These are phyloP conservation scores for Marronus borbonicus DNA, from an alignment of 2,888 invertebrate species.

Conservation along the genomic window DNA sequence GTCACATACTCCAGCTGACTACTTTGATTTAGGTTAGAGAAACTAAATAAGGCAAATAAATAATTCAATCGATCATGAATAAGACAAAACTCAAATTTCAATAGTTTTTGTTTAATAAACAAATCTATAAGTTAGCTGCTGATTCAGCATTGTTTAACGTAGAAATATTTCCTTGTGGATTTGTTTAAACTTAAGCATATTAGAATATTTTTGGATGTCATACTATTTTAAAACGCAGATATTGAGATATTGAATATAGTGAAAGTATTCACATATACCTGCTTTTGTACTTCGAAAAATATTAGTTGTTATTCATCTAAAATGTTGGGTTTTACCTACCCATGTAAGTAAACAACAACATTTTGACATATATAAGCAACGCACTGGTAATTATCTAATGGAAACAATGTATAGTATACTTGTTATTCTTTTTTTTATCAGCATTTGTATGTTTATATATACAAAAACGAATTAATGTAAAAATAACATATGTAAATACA, in stretches of 20 bases:
- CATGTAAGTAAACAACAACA: slow-evolving; percentile 9
- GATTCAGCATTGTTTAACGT: slow-evolving; percentile 41
- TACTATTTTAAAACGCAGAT: neutral
- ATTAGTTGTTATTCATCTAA: neutral
- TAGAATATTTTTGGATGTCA: neutral
- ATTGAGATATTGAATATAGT: neutral
- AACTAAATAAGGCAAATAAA: no score
- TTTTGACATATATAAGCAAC: neutral
- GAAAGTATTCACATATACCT: neutral
- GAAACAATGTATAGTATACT: neutral
- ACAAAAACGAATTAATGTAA: slow-evolving; percentile 39
- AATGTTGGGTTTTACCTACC: neutral
- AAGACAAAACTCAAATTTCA: slow-evolving; percentile 4
- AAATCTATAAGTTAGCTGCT: neutral
- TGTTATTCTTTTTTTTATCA: slow-evolving; percentile 26
- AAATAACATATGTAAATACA: slow-evolving; percentile 32
- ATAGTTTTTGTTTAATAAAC: slow-evolving; percentile 37
- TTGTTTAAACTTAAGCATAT: slow-evolving; percentile 32
- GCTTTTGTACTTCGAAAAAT: neutral
- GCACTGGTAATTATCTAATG: slow-evolving; percentile 1
- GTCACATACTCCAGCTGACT: slow-evolving; percentile 36
- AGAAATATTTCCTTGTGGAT: slow-evolving; percentile 39
- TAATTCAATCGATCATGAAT: no score
- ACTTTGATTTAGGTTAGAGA: neutral
- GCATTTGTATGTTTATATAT: slow-evolving; percentile 20